Evolutionary conservation across 2,888 invertebrate genomes (phyloP), one percentile per base, ranked within the genome.

Genomic region (Drosophila neoperkinsi): DNA sequence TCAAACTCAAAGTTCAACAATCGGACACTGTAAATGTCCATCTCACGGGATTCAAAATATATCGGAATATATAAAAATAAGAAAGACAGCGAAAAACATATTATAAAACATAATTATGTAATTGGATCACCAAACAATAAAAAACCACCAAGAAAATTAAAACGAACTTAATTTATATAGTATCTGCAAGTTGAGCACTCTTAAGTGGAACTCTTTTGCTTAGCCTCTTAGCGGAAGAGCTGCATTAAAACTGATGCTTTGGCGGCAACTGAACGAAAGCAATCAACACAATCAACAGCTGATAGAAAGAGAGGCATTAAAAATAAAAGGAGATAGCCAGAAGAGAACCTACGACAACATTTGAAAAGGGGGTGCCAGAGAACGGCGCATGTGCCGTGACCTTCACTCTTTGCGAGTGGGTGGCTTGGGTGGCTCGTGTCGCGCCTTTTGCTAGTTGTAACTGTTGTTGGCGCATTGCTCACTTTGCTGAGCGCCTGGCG

Each of bases 321-420:
- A 30, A 30, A 46, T 21, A 28, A 34, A 50, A 25, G 10, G 49
- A 46, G 36, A 36, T 25, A 21, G 10, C 21, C 21, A 46, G 9
- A 31, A 57, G 71, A 73, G 84, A 81, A 81, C 86, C 86, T 90
- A 88, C 87, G 79, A 77, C 90, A 90, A 90, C 81, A 88, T 61
- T 66, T 72, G 61, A 38, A 46, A 33, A 31, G 58, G 57, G 70
- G 68, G 21, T 74, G 52, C 28, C 33, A 25, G 1, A 46, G 49
- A 31, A 76, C 28, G 67, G 91, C 91, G 91, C 91, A 90, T 89
- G 92, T 79, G 85, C 61, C 59, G 55, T 91, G 91, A 91, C 91
- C 92, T 91, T 92, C 90, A 90, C 69, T 34, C 43, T 43, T 25
- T 49, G 18, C 25, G 56, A n/a, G 9, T 36, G 30, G 43, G 52